Percentiles rank a stretch among this genome's conserved stretches.
Evolutionary conservation across 2,888 invertebrate genomes (phyloP).

Genomic region (Imbricaverruca yamaguchii): DNA sequence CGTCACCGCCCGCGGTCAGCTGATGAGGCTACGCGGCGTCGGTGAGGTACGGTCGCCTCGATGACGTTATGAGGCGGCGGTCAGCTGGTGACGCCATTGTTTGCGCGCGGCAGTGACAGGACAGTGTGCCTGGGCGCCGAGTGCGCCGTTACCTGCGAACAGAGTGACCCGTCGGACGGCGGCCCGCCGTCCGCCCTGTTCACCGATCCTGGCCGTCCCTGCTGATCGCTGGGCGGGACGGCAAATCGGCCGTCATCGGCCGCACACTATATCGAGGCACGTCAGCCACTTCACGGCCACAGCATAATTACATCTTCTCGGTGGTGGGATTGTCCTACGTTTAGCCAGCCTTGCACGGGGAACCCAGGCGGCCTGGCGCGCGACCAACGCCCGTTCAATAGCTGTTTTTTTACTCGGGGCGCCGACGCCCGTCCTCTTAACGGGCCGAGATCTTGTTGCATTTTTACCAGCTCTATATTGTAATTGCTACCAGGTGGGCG

Average conservation of each 20-base stretch:
- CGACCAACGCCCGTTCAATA: background rate
- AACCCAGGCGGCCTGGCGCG: background rate
- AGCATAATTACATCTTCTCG: constrained; percentile 10
- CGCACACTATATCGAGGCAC: background rate
- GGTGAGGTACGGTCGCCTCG: too few relatives aligned
- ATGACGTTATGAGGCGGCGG: too few relatives aligned
- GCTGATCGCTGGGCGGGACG: too few relatives aligned
- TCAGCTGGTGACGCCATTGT: too few relatives aligned
- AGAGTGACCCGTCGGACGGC: too few relatives aligned
- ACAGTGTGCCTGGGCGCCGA: too few relatives aligned
- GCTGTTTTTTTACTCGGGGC: background rate
- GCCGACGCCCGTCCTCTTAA: background rate
- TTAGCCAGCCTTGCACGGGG: background rate
- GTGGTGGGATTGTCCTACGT: constrained; percentile 3
- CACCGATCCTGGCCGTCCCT: too few relatives aligned
- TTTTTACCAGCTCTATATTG: background rate
- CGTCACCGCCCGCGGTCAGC: too few relatives aligned
- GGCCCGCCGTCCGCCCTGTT: background rate
- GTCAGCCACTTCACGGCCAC: background rate
- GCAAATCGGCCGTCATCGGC: too few relatives aligned
- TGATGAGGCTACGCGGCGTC: too few relatives aligned
- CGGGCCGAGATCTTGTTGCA: background rate
- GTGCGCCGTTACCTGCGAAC: too few relatives aligned
- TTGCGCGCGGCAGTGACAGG: too few relatives aligned
- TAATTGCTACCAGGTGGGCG: background rate